These are phyloP conservation scores for Puntigrus tetrazona DNA, from an alignment of 2,113 vertebrate genomes.

Conservation along the genomic window DNA sequence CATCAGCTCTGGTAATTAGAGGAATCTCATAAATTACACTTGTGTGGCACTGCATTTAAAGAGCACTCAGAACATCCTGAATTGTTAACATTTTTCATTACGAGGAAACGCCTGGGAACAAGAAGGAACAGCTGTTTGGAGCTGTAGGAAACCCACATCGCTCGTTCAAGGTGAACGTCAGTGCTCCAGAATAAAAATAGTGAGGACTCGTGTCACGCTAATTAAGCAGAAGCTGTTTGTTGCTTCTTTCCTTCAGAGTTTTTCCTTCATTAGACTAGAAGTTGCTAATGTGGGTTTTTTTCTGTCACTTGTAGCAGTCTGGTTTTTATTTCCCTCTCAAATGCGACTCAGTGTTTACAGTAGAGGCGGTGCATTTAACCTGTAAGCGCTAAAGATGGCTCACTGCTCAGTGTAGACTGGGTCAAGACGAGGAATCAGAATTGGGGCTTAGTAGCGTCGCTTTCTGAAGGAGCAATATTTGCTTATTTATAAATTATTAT, in stretches of 20 bases:
- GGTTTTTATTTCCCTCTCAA: not conserved
- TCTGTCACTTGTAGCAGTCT: not conserved
- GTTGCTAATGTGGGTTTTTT: not conserved
- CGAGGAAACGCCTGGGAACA: slow-evolving; percentile 68
- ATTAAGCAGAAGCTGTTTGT: not conserved
- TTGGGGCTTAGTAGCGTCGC: not conserved
- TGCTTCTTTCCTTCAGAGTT: not conserved
- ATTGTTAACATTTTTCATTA: slow-evolving; percentile 78
- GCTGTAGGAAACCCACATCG: slow-evolving; percentile 73
- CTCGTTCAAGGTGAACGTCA: slow-evolving; percentile 77
- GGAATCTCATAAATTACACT: slow-evolving; percentile 81
- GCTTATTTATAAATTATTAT: not conserved
- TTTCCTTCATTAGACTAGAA: not conserved
- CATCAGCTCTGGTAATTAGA: slow-evolving; percentile 81
- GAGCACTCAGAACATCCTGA: slow-evolving; percentile 79
- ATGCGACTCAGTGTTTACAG: not conserved
- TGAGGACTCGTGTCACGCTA: slow-evolving; percentile 49
- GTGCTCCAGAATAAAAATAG: slow-evolving; percentile 36
- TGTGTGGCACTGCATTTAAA: slow-evolving; percentile 77
- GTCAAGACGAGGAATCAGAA: not conserved
- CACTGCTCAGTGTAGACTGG: not conserved
- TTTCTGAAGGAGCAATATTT: not conserved
- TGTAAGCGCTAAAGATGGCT: not conserved
- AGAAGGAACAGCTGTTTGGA: slow-evolving; percentile 79
- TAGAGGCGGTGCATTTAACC: not conserved